Base-by-base conservation (phyloP, 2,888 invertebrate genomes). In the Leptopilina syphax region DNA sequence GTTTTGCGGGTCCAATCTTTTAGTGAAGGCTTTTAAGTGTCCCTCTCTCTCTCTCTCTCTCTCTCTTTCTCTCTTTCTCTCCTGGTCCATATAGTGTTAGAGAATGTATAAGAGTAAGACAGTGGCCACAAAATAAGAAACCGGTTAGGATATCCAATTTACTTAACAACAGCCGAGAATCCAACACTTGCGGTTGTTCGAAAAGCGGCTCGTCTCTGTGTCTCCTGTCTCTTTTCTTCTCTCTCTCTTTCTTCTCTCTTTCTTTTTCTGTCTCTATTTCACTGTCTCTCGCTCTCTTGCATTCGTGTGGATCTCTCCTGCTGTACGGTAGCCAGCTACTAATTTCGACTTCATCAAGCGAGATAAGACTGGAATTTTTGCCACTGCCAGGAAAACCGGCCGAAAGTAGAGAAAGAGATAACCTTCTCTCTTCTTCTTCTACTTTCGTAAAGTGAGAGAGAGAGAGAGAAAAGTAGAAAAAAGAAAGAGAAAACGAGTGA, bases 151-250 rank as follows among this genome's bases (percentile, higher is more conserved):
- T 50, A 50, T 89, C 91, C 91, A 92, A 92, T 92, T 92, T 92
- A 92, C 91, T 91, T 91, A 91, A 92, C 92, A 92, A 92, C 92
- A 90, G 86, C 87, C 88, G 91, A 88, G 91, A 91, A 92, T 92
- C 88, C 91, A 91, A 91, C 91, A 91, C 91, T 92, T 91, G 89
- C 90, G 90, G 89, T 87, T 90, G 89, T 89, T 86, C 88, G 85
- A 84, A 81, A 50, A 78, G 80, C 80, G 79, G 81, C 81, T 82
- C 82, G 63, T 77, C 57, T 73, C 73, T 73, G 73, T 73, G 57
- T 73, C 34, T 73, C n/a, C 34, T 34, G 3, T 34, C 34, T 34
- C 34, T 34, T 50, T 10, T 12, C 18, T 18, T 18, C 50, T 44
- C 44, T 44, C 44, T 44, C 8, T 44, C 44, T 6, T 8, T 44